phyloP scores from a whole-genome alignment of 2,113 vertebrate genomes.

The Irena cyanogastra region DNA sequence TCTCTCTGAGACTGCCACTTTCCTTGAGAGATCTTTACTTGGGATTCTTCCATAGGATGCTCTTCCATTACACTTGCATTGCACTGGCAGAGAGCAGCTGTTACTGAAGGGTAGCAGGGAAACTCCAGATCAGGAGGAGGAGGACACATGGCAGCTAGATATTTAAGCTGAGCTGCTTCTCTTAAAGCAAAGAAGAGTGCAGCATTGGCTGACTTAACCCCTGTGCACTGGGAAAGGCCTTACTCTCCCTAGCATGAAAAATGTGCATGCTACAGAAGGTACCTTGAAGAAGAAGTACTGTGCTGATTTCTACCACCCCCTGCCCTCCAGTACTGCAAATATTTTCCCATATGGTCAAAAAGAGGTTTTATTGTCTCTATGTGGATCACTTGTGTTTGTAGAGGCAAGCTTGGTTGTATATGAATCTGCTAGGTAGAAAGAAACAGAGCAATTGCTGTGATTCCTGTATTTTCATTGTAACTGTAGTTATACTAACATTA shows the following conservation, averaged over 20 bases:
- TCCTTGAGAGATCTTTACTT: background rate
- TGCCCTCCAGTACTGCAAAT: background rate
- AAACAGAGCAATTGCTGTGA: background rate
- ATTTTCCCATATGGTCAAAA: background rate
- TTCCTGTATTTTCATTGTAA: background rate
- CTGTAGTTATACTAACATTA: background rate
- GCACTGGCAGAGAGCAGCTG: background rate
- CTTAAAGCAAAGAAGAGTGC: background rate
- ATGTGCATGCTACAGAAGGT: rapidly evolving
- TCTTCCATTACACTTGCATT: background rate
- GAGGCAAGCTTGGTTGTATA: background rate
- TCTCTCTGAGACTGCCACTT: background rate
- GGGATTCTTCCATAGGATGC: background rate
- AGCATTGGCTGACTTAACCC: background rate
- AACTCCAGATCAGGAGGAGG: background rate
- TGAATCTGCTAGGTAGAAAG: background rate
- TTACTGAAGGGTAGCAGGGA: background rate
- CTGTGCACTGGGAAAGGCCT: background rate
- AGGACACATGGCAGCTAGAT: background rate
- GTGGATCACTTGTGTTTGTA: background rate
- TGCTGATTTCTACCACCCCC: background rate
- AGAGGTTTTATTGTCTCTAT: background rate
- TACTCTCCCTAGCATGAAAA: background rate
- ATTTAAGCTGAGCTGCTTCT: background rate
- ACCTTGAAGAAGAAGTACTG: background rate